Base-by-base conservation (phyloP, 35 echinoderm and acorn worm genomes). In the Hemicentrotus pulcherrimus region DNA sequence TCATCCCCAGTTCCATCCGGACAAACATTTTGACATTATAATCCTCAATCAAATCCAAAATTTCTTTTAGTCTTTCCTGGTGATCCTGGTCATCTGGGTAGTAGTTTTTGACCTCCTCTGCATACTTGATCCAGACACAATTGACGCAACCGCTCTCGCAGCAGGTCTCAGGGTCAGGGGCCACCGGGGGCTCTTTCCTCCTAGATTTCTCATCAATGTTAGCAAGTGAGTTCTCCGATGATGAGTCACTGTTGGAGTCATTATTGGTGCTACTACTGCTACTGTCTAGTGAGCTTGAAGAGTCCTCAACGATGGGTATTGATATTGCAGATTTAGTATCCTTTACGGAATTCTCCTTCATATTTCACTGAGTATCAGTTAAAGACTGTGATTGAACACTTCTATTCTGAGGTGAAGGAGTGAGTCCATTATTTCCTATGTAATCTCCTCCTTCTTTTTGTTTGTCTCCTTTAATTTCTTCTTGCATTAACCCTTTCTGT, bases 41-140 rank as follows among this genome's bases (percentile, higher is more conserved):
- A 47, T 99, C 98, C 88, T 99, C 95, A 92, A 99, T 97, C 50
- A 85, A 55, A 86, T 99, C 95, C 47, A 99, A 45, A 45, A 97
- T 96, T 46, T 94, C 97, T 85, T 97, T 95, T 7, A 97, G 48
- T 93, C 96, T 96, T 90, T 96, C 52, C 86, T 95, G 95, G 28
- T 78, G 65, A 28, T 78, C 52, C 86, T 95, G 95, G 28, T n/a
- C 15, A 28, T 78, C 92, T 47, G 95, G 95, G 28, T 97, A 95
- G 50, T 94, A 95, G 13, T 94, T 85, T 47, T 95, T 95, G 32
- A 99, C 94, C n/a, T 99, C 98, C 85, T 99, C 95, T 61, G 95
- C 98, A 94, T 99, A 99, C 61, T 96, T 96, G 70, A 99, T 99
- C 97, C 97, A 99, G 28, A 99, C 98, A 96, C 98, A 99, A 46